phyloP scores from a whole-genome alignment of 2,888 invertebrate species.

The Leucophenga maculata region DNA sequence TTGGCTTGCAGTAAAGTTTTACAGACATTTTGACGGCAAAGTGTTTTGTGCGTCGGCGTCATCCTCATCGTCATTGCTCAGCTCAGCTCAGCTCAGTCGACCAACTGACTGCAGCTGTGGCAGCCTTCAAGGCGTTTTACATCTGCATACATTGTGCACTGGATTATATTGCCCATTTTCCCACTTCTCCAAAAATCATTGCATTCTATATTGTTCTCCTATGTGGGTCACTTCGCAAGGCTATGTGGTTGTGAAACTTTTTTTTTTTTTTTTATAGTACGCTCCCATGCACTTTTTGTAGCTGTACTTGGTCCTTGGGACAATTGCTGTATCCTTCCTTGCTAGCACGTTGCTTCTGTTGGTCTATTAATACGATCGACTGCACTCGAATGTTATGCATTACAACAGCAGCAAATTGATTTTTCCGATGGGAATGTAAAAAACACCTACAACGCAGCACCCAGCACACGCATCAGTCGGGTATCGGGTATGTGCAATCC shows the following conservation, averaged over 20 bases:
- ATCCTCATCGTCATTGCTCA: background rate
- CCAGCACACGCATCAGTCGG: background rate
- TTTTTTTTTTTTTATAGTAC: background rate
- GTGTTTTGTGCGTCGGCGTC: background rate
- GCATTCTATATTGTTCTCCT: background rate
- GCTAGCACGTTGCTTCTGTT: background rate
- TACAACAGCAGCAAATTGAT: conserved; percentile 15
- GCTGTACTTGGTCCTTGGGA: background rate
- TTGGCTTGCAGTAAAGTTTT: conserved; percentile 51
- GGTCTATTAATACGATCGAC: conserved; percentile 12
- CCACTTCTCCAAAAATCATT: background rate
- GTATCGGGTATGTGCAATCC: background rate
- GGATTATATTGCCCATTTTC: background rate
- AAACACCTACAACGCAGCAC: no score
- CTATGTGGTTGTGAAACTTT: background rate
- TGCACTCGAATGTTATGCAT: conserved; percentile 13
- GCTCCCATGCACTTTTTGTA: background rate
- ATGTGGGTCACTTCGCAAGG: background rate
- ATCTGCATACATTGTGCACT: no score
- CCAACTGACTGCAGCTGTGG: background rate
- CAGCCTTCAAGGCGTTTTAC: no score
- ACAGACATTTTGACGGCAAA: conserved; percentile 39
- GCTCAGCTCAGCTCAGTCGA: conserved; percentile 3
- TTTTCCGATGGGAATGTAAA: background rate
- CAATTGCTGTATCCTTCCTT: background rate